A percentile compares a stretch with the other conserved stretches of the same genome.
Evolutionary conservation across 1,140 invertebrate species (phyloP).

Genomic region (Sycophila sp.): DNA sequence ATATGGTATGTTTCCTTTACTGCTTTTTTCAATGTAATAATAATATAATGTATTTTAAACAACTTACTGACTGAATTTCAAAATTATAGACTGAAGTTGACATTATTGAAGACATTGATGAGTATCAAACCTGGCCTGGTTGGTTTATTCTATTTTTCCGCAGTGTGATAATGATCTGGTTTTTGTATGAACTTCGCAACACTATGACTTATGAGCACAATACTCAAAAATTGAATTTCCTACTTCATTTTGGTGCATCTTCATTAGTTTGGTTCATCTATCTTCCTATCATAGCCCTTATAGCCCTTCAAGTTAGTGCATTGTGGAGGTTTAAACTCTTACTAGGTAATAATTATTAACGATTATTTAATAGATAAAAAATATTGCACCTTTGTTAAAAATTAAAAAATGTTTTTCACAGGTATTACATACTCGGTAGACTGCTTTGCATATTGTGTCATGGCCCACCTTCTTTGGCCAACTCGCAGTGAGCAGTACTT

Average conservation of each 20-base stretch:
- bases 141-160: constrained; percentile 90
- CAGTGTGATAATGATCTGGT: constrained; percentile 94
- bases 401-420: constrained; percentile 56
- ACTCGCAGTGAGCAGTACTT: constrained; percentile 91
- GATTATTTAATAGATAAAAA: neutral
- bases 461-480: constrained; percentile 94
- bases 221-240: constrained; percentile 89
- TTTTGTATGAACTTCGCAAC: constrained; percentile 89
- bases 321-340: constrained; percentile 96
- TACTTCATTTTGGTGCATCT: constrained; percentile 95
- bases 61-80: neutral
- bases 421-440: constrained; percentile 95
- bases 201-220: constrained; percentile 94
- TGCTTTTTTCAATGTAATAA: neutral
- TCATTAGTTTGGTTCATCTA: constrained; percentile 99
- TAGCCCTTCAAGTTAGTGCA: constrained; percentile 91
- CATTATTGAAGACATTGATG: constrained; percentile 95
- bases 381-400: neutral
- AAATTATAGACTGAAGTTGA: constrained; percentile 88
- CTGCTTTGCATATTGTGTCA: constrained; percentile 92
- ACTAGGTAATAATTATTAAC: constrained; percentile 73
- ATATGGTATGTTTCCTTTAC: constrained; percentile 77
- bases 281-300: constrained; percentile 91
- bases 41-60: neutral
- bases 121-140: constrained; percentile 96